These are phyloP conservation scores for Lasioglossum calceatum DNA, from an alignment of 2,888 invertebrate species.

Conservation along the genomic window DNA sequence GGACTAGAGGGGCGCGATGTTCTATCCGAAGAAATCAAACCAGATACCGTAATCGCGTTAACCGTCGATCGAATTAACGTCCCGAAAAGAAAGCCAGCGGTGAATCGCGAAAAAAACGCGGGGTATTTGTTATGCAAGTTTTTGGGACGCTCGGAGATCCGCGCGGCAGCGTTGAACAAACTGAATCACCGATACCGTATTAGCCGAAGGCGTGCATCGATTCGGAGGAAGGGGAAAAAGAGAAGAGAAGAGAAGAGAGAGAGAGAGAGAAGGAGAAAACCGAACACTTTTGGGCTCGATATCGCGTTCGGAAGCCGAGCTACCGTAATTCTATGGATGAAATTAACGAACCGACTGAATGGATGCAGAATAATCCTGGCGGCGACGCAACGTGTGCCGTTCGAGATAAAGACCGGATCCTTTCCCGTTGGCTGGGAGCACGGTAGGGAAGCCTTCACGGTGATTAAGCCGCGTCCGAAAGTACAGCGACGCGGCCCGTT, in stretches of 20 bases:
- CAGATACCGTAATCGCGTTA: background rate
- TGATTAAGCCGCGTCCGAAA: conserved; percentile 72
- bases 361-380: conserved; percentile 68
- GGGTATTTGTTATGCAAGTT: background rate
- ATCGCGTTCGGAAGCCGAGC: conserved; percentile 36
- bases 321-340: conserved; percentile 60
- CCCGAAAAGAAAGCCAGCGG: background rate
- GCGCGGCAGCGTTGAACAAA: conserved; percentile 1
- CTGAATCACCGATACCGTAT: conserved; percentile 20
- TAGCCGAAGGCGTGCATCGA: conserved; percentile 6
- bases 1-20: background rate
- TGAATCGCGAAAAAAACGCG: conserved; percentile 21
- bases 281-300: conserved; percentile 28
- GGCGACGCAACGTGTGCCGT: conserved; percentile 67
- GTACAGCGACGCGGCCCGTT: conserved; percentile 61
- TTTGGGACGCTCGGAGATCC: background rate
- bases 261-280: background rate
- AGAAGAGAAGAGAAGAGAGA: background rate
- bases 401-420: conserved; percentile 70
- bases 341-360: conserved; percentile 66
- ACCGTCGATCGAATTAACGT: conserved; percentile 20
- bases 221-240: background rate
- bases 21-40: conserved; percentile 12
- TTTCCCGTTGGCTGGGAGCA: conserved; percentile 64
- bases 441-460: conserved; percentile 64